Base-by-base conservation (phyloP, 2,797 vertebrate species). In the Ctenochaetus hawaiiensis region DNA sequence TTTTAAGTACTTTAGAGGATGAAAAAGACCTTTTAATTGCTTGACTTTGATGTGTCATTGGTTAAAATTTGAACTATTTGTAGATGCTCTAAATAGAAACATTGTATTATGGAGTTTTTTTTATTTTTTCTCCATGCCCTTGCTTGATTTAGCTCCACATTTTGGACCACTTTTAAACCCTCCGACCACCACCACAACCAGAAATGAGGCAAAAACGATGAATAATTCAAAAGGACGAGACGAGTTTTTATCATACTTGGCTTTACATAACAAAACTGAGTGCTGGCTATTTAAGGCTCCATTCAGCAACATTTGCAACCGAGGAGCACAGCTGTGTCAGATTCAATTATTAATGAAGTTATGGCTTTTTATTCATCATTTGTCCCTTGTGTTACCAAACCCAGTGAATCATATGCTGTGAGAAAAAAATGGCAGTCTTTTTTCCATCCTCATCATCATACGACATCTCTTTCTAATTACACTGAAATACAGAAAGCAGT, bases 301-400 rank as follows among this genome's bases (percentile, higher is more conserved):
- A 37, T 67, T 76, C 65, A 41, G 72, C 58, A 82, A 66, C 84
- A 52, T 84, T 69, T 67, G 60, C 66, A 76, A 34, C 64, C 4
- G 63, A 84, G 75, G 67, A 77, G 65, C 80, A 72, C 89, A 87
- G 85, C 82, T 86, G 87, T 89, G 90, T 84, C 84, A 23, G 7
- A 63, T 68, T 91, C 56, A 87, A 88, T 88, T 86, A 91, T 88
- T 85, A 74, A 91, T 88, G 80, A 84, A 81, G 82, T 83, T 84
- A 47, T 70, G 72, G 66, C 62, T 78, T 88, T 87, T 83, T 81
- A 79, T 86, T 85, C 88, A 77, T 77, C 80, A 84, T 91, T 81
- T 82, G 72, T 89, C 84, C 87, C 91, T 43, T 8, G 74, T 80
- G 86, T 82, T 74, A 71, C 72, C 70, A 75, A 80, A 78, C 63